These are phyloP conservation scores for Caradrina kadenii DNA, from an alignment of 2,888 invertebrate species.

Conservation along the genomic window DNA sequence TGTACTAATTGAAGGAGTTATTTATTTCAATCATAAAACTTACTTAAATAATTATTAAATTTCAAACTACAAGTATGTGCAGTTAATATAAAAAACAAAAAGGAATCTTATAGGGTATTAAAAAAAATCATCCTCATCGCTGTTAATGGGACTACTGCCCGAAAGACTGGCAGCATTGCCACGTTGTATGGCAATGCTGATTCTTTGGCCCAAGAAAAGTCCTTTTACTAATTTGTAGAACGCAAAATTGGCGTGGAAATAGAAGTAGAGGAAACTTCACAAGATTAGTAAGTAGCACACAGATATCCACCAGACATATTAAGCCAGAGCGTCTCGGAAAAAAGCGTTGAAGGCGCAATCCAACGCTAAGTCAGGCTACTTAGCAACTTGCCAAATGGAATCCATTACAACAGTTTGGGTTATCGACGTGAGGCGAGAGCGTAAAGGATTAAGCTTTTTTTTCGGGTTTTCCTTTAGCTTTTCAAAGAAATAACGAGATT, in stretches of 20 bases:
- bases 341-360: slow-evolving; percentile 57
- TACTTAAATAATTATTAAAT: too few species aligned
- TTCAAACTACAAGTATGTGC: too few species aligned
- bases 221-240: slow-evolving; percentile 13
- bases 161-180: too few species aligned
- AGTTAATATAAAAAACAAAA: too few species aligned
- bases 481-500: background rate
- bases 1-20: too few species aligned
- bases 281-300: slow-evolving; percentile 45
- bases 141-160: too few species aligned
- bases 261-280: slow-evolving; percentile 16
- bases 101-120: too few species aligned
- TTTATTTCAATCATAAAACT: too few species aligned
- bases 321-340: slow-evolving; percentile 53
- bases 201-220: too few species aligned
- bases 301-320: slow-evolving; percentile 53
- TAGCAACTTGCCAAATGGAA: slow-evolving; percentile 75
- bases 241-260: slow-evolving; percentile 13
- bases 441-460: slow-evolving; percentile 42
- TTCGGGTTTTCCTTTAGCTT: slow-evolving; percentile 23
- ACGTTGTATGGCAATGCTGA: too few species aligned
- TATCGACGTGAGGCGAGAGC: slow-evolving; percentile 64
- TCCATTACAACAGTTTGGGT: slow-evolving; percentile 69
- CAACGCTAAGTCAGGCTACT: slow-evolving; percentile 70
- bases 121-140: too few species aligned